Base-by-base conservation (phyloP, 2,888 invertebrate genomes). In the Matsumyia berberina region DNA sequence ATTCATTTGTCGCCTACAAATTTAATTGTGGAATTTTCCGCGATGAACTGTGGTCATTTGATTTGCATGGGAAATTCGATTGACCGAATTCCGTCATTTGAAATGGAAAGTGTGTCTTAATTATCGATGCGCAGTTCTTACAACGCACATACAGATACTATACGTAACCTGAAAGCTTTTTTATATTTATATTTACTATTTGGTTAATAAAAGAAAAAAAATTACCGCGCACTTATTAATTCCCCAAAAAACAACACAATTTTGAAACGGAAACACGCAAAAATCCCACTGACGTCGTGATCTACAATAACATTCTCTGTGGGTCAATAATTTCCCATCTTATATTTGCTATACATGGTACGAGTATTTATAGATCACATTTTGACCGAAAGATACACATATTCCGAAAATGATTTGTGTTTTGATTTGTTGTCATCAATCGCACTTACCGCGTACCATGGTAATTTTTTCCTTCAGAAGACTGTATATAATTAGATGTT, bases 251-350 rank as follows among this genome's bases (percentile, higher is more conserved):
- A 57, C 57, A 57, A 46, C 35, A 4, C 19, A 35, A 55, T 70
- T n/a, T 37, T 29, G 57, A 70, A 70, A 46, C 35, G 69, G 69
- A 70, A 69, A 33, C 55, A 69, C 69, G 44, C 46, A 69, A 33
- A 69, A 44, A 33, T 35, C 44, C 8, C 69, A 8, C 44, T 46
- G 44, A 69, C 55, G 53, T 39, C 19, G 24, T 12, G 57, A 46
- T 57, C 44, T 35, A 24, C 57, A 66, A 24, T 35, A 70, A 57
- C 24, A 24, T 70, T 44, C 19, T 35, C 46, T 57, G 11, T 39
- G 46, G 57, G 46, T 70, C 44, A 70, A 70, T 35, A 69, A 70
- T 70, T n/a, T 57, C 69, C 69, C 35, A 46, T 70, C 33, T 35
- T 57, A 57, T 70, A 57, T 70, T 66, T 37, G 37, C 24, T 66